Base-by-base conservation (phyloP, 2,888 invertebrate genomes). In the Oscheius sp. region DNA sequence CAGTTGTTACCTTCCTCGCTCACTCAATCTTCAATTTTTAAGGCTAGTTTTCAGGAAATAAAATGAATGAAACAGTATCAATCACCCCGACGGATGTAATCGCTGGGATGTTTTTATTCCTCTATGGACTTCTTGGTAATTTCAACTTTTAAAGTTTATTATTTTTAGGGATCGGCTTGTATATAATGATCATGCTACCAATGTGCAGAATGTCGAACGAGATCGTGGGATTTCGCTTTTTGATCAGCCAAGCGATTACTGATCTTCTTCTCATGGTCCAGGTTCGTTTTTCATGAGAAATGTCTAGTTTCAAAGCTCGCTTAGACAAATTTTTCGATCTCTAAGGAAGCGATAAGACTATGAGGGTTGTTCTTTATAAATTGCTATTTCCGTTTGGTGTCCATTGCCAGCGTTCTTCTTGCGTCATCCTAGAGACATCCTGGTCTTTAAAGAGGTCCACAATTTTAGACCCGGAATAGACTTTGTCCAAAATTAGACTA, bases 221-320 rank as follows among this genome's bases (percentile, higher is more conserved):
- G 48, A 81, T 81, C 42, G 81, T 81, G 20, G 81, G 81, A 27
- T 80, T 81, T 61, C 73, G 81, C 15, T 81, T 81, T 37, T 72
- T 81, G 37, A 76, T 81, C 29, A 72, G 72, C 0, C 81, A 81
- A 52, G 75, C 78, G 2, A 64, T 81, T 50, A 73, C 78, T 3
- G 81, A 81, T 69, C 67, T 80, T 20, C 68, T 81, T n/a, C 71
- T 81, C 4, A 75, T 81, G 70, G 65, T 80, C 31, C 79, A 79
- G 74, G 76, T 74, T 37, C 12, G 33, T 55, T 1, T 20, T 55
- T n/a, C 17, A 15, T 42, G n/a, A n/a, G n/a, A n/a, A n/a, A n/a
- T n/a, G n/a, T n/a, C n/a, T 52, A 8, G 2, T 39, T 23, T 33
- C n/a, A 31, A 31, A 31, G 27, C 3, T 31, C 31, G 23, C 31